A percentile compares a stretch with the other conserved stretches of the same genome.
phyloP scores from a whole-genome alignment of 2,888 invertebrate genomes.

The Leptarthrus brevirostris region DNA sequence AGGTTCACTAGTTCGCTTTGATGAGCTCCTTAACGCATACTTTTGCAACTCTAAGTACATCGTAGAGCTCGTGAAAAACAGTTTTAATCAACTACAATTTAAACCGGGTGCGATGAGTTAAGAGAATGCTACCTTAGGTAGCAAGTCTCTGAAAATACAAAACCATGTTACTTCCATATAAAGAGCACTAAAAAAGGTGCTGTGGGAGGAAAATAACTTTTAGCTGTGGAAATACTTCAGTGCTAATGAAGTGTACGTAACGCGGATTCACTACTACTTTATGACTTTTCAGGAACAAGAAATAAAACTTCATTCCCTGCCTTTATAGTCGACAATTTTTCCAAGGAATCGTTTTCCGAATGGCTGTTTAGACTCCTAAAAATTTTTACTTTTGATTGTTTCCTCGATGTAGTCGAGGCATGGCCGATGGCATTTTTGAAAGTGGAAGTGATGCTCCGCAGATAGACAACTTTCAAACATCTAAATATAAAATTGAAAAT shows the following conservation, averaged over 20 bases:
- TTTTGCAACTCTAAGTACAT: background rate
- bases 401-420: no score
- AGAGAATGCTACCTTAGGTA: background rate
- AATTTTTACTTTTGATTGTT: no score
- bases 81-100: background rate
- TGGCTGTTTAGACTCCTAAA: conserved; percentile 1
- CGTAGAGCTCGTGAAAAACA: background rate
- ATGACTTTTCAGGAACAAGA: background rate
- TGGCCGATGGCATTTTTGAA: no score
- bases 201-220: conserved; percentile 10
- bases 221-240: conserved; percentile 28
- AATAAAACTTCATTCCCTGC: background rate
- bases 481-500: no score
- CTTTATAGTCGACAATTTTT: background rate
- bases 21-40: background rate
- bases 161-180: conserved; percentile 6
- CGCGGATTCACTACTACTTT: background rate
- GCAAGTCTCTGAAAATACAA: background rate
- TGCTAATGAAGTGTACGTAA: conserved; percentile 28
- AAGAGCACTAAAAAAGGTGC: conserved; percentile 16
- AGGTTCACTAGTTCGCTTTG: conserved; percentile 26
- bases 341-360: conserved; percentile 14
- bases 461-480: no score
- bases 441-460: no score
- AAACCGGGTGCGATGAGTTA: background rate